These are phyloP conservation scores for Astatotilapia flaviijosephi DNA, from an alignment of 2,113 vertebrate genomes.

Conservation along the genomic window DNA sequence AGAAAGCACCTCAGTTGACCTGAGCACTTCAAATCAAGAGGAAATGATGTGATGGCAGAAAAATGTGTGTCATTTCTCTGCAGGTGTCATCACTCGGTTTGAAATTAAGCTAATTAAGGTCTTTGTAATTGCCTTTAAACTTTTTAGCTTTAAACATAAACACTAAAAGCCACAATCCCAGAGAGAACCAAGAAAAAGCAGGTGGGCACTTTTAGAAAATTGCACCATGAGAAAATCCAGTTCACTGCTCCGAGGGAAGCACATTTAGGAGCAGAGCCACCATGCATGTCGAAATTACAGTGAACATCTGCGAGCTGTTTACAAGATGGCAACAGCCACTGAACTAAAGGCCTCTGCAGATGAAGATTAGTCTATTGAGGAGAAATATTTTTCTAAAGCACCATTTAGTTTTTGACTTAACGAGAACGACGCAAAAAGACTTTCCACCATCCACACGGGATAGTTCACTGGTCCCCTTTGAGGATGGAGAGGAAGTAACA, in stretches of 20 bases:
- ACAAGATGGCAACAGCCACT: neutral
- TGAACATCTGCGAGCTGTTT: constrained; percentile 3
- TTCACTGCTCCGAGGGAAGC: neutral
- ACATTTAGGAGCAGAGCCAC: neutral
- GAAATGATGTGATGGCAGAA: neutral
- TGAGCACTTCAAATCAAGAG: accelerated
- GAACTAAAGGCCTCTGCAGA: neutral
- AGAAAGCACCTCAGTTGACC: neutral
- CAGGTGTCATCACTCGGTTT: neutral
- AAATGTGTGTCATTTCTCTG: neutral
- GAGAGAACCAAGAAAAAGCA: neutral
- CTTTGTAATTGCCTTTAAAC: neutral
- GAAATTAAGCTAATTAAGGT: neutral
- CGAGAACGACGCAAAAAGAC: neutral
- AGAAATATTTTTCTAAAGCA: neutral
- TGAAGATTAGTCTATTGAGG: accelerated
- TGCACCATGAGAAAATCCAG: neutral
- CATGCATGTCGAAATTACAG: neutral
- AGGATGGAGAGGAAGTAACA: neutral
- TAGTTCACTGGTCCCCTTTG: neutral
- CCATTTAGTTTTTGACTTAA: neutral
- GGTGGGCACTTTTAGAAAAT: neutral
- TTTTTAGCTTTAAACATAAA: neutral
- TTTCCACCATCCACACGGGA: neutral
- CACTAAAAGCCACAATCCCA: neutral